These are phyloP conservation scores for Hypselothyrea guttata DNA, from an alignment of 2,888 invertebrate genomes.

Conservation along the genomic window DNA sequence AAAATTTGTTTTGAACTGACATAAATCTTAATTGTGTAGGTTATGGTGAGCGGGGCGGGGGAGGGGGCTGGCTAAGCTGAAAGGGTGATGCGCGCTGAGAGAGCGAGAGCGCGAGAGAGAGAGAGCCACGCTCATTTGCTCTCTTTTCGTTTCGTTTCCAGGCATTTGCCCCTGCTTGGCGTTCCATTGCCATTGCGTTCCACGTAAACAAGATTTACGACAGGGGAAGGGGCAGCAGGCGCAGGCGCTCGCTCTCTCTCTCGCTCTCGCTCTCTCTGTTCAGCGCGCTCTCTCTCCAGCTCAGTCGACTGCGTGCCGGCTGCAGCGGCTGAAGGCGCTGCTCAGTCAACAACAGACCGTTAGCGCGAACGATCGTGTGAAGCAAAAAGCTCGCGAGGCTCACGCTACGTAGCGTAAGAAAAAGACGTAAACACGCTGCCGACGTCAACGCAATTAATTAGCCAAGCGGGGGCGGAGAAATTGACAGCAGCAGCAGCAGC, in stretches of 20 bases:
- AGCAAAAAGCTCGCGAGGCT: constrained; percentile 62
- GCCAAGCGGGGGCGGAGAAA: constrained; percentile 31
- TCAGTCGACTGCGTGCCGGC: too few species aligned
- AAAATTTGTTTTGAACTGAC: constrained; percentile 80
- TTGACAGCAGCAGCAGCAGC: constrained; percentile 12
- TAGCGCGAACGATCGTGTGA: constrained; percentile 79
- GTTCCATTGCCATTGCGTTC: too few species aligned
- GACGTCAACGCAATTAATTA: constrained; percentile 66
- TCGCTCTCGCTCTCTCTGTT: background rate
- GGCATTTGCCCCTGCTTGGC: too few species aligned
- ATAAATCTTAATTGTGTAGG: constrained; percentile 81
- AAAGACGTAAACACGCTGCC: constrained; percentile 46
- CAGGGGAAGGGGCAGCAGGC: too few species aligned
- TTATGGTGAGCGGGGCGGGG: constrained; percentile 79
- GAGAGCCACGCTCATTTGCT: too few species aligned
- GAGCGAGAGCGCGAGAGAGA: constrained; percentile 29
- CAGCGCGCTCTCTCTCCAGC: too few species aligned
- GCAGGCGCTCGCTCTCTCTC: too few species aligned
- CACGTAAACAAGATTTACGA: too few species aligned
- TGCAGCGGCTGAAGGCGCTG: too few species aligned
- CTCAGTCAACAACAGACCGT: constrained; percentile 79
- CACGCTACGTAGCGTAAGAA: constrained; percentile 43
- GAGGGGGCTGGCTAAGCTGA: constrained; percentile 58
- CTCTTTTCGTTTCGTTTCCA: too few species aligned
- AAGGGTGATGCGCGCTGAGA: constrained; percentile 60